These are phyloP conservation scores for Orestias chungarensis DNA, from an alignment of 2,797 vertebrate genomes.

Conservation along the genomic window DNA sequence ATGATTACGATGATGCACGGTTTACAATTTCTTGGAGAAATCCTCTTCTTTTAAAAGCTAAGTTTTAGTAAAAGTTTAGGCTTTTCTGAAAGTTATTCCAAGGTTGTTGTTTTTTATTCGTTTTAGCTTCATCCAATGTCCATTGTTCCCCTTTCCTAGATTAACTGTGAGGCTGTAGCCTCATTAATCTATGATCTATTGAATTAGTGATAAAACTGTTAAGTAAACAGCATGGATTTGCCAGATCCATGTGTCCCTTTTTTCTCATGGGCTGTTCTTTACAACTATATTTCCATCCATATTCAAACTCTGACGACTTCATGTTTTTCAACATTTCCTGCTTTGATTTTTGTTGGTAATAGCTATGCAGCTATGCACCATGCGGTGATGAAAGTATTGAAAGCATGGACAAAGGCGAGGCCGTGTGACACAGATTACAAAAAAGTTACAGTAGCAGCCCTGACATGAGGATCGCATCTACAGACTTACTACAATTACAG, in stretches of 20 bases:
- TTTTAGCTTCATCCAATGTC: too few relatives aligned
- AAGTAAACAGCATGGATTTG: background rate
- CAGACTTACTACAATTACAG: slow-evolving; percentile 65
- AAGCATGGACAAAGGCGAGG: slow-evolving; percentile 26
- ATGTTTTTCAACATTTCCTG: slow-evolving; percentile 4
- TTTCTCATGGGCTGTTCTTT: background rate
- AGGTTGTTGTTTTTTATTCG: too few relatives aligned
- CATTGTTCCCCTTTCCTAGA: too few relatives aligned
- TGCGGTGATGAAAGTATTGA: slow-evolving; percentile 40
- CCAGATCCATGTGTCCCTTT: background rate
- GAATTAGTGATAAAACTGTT: slow-evolving; percentile 2
- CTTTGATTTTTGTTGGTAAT: slow-evolving; percentile 25
- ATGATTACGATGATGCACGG: too few relatives aligned
- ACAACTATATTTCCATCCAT: slow-evolving; percentile 1
- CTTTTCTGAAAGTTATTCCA: too few relatives aligned
- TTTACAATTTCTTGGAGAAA: too few relatives aligned
- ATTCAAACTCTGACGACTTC: slow-evolving; percentile 3
- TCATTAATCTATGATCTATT: background rate
- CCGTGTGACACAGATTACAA: slow-evolving; percentile 60
- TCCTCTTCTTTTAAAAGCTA: too few relatives aligned
- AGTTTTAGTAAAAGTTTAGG: too few relatives aligned
- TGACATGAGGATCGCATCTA: slow-evolving; percentile 70
- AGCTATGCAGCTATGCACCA: slow-evolving; percentile 26
- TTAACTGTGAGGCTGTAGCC: background rate
- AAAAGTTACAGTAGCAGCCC: slow-evolving; percentile 44